phyloP scores from a whole-genome alignment of 2,113 vertebrate genomes.

The Nerophis ophidion region DNA sequence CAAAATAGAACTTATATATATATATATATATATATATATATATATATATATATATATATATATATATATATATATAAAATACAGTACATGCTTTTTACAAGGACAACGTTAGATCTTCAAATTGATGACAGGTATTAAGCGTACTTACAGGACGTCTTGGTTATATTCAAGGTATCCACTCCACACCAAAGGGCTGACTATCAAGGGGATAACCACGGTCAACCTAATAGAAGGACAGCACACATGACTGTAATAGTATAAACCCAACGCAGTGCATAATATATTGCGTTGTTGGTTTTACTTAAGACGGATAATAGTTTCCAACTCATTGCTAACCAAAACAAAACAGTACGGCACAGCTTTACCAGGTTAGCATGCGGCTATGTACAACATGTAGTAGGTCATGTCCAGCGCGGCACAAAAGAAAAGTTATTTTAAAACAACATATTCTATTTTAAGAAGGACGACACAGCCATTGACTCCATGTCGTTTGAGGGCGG shows the following conservation, averaged over 20 bases:
- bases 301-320: too few relatives aligned
- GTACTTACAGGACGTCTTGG: slow-evolving; percentile 68
- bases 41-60: too few relatives aligned
- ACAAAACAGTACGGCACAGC: not conserved
- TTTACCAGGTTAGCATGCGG: slow-evolving; percentile 24
- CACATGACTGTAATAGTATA: too few relatives aligned
- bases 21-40: too few relatives aligned
- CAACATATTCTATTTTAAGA: too few relatives aligned
- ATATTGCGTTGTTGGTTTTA: too few relatives aligned
- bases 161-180: slow-evolving; percentile 65
- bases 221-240: slow-evolving; percentile 29
- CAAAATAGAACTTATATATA: too few relatives aligned
- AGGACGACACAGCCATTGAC: too few relatives aligned
- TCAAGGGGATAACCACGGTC: slow-evolving; percentile 24
- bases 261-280: too few relatives aligned
- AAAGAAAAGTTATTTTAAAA: not conserved
- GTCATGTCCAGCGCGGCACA: slow-evolving; percentile 7
- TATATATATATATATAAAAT: too few relatives aligned
- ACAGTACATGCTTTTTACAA: not conserved
- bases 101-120: not conserved
- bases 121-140: not conserved
- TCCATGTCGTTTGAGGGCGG: not conserved
- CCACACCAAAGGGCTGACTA: slow-evolving; percentile 44
- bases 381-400: slow-evolving; percentile 16
- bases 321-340: too few relatives aligned